Evolutionary conservation across 2,888 invertebrate species (phyloP).

Genomic region (Chironomus tentans): DNA sequence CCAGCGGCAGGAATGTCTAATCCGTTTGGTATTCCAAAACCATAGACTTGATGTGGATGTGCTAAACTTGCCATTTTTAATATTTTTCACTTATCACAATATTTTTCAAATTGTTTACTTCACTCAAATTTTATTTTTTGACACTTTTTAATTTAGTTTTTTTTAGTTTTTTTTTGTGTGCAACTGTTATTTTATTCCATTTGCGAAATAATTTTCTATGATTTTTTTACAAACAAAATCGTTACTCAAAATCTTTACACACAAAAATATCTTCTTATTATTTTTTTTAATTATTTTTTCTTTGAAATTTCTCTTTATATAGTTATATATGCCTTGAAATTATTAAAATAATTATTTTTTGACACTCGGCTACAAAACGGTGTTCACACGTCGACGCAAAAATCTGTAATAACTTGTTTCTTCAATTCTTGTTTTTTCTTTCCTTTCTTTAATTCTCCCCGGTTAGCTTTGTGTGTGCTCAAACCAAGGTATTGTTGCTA

Average conservation of each 20-base stretch:
- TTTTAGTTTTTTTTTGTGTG: neutral
- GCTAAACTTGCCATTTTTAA: conserved; percentile 39
- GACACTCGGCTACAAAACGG: conserved; percentile 9
- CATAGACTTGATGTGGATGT: conserved; percentile 39
- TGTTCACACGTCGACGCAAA: conserved; percentile 25
- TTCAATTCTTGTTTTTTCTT: conserved; percentile 26
- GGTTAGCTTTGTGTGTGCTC: conserved; percentile 24
- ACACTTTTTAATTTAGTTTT: too few species aligned
- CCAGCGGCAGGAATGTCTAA: conserved; percentile 39
- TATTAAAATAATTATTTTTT: neutral
- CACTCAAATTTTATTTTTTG: neutral
- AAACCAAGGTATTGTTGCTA: conserved; percentile 26
- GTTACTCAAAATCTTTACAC: too few species aligned
- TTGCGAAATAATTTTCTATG: too few species aligned
- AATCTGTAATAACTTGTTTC: conserved; percentile 27
- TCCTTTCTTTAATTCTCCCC: conserved; percentile 19
- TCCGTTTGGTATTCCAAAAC: conserved; percentile 40
- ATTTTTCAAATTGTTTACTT: neutral
- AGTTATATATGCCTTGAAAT: neutral
- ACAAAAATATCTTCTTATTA: too few species aligned
- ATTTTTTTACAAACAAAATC: too few species aligned
- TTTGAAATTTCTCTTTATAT: neutral
- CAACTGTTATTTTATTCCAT: neutral
- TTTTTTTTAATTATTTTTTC: conserved; percentile 8
- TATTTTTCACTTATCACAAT: neutral